Evolutionary conservation across 2,797 vertebrate species (phyloP), one percentile per base, ranked within the genome.

Genomic region (Echiichthys vipera): DNA sequence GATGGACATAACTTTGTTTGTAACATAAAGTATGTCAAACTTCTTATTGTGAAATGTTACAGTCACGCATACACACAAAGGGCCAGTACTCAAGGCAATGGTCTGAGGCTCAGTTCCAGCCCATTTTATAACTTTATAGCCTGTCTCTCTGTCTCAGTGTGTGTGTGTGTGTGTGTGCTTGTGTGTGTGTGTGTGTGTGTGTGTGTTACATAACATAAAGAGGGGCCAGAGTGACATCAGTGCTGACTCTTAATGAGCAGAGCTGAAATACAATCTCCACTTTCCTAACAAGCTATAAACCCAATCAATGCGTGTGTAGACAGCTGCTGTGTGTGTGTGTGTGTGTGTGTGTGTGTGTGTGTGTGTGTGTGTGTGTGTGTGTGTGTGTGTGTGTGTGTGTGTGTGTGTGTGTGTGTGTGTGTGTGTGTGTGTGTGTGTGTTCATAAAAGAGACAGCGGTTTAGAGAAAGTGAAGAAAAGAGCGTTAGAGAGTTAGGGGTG

Each of bases 181-280:
- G 32, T 47, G 50, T 34, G 39, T 45, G 8, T 1, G 56, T 68
- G 46, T 40, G 29, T 45, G 17, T 66, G 65, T 65, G 63, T 61
- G 30, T 54, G 53, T 69, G 51, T 86, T 85, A 80, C 73, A 64
- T 89, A 88, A 88, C 51, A 56, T 49, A 45, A 82, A 64, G 57
- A 72, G 70, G 42, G 69, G 75, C 72, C 82, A 76, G 62, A 65
- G 75, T 87, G 84, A 90, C 88, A 82, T 87, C 84, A 85, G 76
- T 71, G 59, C 76, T 70, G 84, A 79, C 57, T 85, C 61, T 81
- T 83, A 84, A 88, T 51, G 37, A 77, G 72, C 68, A 56, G 65
- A 78, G 69, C 40, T 84, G 79, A 85, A 89, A 88, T 80, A 65
- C 81, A 79, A 87, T 80, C 77, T 58, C 59, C 39, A 49, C 49